These are phyloP conservation scores for Octodon degus DNA, from an alignment of 2,113 vertebrate genomes.

Conservation along the genomic window DNA sequence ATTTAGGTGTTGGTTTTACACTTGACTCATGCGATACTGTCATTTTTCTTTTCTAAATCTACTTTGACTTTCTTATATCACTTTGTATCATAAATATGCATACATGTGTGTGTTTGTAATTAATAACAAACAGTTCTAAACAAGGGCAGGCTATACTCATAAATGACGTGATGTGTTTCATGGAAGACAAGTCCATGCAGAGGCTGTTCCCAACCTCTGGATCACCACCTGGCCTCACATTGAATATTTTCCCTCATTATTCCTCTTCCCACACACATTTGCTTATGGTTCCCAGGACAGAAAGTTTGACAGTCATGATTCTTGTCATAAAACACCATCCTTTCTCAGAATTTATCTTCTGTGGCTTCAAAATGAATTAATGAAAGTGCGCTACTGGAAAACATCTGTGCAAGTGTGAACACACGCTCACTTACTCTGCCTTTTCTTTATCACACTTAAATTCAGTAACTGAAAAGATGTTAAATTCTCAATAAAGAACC, in stretches of 20 bases:
- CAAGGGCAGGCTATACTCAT: neutral
- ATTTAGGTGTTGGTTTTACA: slow-evolving; percentile 23
- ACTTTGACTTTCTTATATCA: neutral
- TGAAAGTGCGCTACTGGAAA: neutral
- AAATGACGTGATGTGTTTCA: neutral
- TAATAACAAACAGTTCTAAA: neutral
- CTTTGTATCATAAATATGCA: neutral
- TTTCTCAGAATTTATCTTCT: neutral
- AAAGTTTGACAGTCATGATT: neutral
- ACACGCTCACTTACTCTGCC: neutral
- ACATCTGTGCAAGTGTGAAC: neutral
- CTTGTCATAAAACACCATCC: neutral
- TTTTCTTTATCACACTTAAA: slow-evolving; percentile 2
- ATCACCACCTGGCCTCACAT: neutral
- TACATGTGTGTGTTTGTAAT: neutral
- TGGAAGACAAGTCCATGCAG: neutral
- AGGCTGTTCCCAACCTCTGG: neutral
- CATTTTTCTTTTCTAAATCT: neutral
- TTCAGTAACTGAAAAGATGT: neutral
- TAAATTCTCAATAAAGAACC: neutral
- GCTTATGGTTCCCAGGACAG: neutral
- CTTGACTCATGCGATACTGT: neutral
- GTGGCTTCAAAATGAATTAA: neutral
- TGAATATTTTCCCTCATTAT: neutral
- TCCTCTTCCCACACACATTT: neutral